A percentile compares a stretch with the other conserved stretches of the same genome.
Conservation (phyloP, 1,140 invertebrate genomes). For the Popillia japonica region DNA sequence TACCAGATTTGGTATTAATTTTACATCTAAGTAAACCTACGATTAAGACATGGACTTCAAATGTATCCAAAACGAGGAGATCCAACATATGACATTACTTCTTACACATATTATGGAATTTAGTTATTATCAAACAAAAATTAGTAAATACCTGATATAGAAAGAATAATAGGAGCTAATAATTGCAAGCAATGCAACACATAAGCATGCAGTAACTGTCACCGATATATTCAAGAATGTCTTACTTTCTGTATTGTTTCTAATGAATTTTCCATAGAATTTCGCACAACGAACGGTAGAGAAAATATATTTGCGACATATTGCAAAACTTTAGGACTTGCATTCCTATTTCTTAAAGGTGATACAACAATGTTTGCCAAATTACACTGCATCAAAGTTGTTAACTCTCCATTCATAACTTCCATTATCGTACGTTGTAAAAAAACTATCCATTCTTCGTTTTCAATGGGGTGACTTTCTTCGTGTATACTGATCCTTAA, state of each 20-base stretch:
- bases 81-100: background rate
- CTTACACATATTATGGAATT: background rate
- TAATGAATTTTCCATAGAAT: slow-evolving; percentile 60
- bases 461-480: slow-evolving; percentile 73
- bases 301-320: slow-evolving; percentile 76
- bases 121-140: background rate
- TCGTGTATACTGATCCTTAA: slow-evolving; percentile 57
- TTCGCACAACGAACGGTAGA: slow-evolving; percentile 71
- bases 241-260: slow-evolving; percentile 31
- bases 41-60: slow-evolving; percentile 38
- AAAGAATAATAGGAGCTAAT: background rate
- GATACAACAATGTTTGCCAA: slow-evolving; percentile 73
- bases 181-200: background rate
- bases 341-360: slow-evolving; percentile 72
- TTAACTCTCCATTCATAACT: slow-evolving; percentile 77
- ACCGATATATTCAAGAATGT: background rate
- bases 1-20: slow-evolving; percentile 79
- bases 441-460: slow-evolving; percentile 85
- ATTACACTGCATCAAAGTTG: slow-evolving; percentile 74
- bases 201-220: background rate
- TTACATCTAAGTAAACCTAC: slow-evolving; percentile 76
- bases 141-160: background rate
- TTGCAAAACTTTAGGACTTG: slow-evolving; percentile 70
- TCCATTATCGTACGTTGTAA: slow-evolving; percentile 73
- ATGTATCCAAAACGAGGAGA: background rate